Percentiles rank a stretch among this genome's conserved stretches.
phyloP scores from a whole-genome alignment of 1,140 invertebrate species.

The Brachionus calyciflorus region DNA sequence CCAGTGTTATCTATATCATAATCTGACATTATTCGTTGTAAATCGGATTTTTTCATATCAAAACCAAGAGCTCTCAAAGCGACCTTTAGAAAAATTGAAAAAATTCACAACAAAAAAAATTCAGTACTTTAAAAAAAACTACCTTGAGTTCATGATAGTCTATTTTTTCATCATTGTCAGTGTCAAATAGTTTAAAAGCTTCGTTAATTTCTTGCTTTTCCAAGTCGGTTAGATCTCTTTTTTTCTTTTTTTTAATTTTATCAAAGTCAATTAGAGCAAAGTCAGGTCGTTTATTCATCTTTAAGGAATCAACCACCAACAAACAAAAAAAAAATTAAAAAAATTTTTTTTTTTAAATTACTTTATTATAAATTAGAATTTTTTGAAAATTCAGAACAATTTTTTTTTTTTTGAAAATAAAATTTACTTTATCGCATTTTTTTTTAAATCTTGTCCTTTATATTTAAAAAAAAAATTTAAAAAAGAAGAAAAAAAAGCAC shows the following conservation, averaged over 20 bases:
- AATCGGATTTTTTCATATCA: conserved; percentile 61
- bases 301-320: not conserved
- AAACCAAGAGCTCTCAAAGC: conserved; percentile 61
- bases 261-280: conserved; percentile 42
- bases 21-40: conserved; percentile 58
- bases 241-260: conserved; percentile 52
- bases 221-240: conserved; percentile 57
- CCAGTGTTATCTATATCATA: conserved; percentile 58
- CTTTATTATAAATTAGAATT: not conserved
- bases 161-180: conserved; percentile 60
- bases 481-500: too few relatives aligned
- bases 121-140: too few relatives aligned
- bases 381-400: too few relatives aligned
- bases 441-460: too few relatives aligned
- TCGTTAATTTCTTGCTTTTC: conserved; percentile 61
- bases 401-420: conserved; percentile 34
- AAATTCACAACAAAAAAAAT: too few relatives aligned
- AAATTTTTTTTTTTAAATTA: conserved; percentile 27
- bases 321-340: not conserved
- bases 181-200: conserved; percentile 62
- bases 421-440: too few relatives aligned
- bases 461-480: too few relatives aligned
- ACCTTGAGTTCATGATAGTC: conserved; percentile 62
- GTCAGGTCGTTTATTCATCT: conserved; percentile 44
- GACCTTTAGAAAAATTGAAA: conserved; percentile 52